These are phyloP conservation scores for Thermophis baileyi DNA, from an alignment of 2,113 vertebrate genomes.

Conservation along the genomic window DNA sequence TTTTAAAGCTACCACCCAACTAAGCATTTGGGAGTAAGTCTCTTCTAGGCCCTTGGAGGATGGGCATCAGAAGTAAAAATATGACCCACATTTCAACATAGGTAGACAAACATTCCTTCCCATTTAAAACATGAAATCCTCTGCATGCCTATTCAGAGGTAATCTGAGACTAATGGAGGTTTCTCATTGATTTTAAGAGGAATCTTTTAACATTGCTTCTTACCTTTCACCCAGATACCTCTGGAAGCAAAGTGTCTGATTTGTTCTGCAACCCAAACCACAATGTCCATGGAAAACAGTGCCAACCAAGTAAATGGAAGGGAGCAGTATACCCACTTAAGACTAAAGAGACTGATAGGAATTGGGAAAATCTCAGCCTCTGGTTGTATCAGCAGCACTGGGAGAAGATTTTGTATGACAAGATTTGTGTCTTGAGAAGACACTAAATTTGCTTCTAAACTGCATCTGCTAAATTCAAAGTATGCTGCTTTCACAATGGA, in stretches of 20 bases:
- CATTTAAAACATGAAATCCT: neutral
- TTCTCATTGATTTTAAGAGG: neutral
- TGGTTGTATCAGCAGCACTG: neutral
- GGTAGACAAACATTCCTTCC: neutral
- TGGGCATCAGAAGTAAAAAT: neutral
- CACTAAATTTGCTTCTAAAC: neutral
- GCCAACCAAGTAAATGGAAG: neutral
- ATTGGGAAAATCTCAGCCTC: neutral
- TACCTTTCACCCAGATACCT: neutral
- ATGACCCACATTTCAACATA: neutral
- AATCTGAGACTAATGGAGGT: neutral
- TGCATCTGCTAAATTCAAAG: neutral
- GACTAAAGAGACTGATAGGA: neutral
- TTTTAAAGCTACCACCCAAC: neutral
- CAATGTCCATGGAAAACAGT: neutral
- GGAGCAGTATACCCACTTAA: neutral
- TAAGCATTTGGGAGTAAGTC: neutral
- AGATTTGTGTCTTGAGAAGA: neutral
- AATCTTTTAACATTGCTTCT: neutral
- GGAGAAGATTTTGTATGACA: neutral
- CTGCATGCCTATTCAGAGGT: neutral
- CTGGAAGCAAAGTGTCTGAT: neutral
- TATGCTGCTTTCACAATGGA: neutral
- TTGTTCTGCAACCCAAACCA: neutral
- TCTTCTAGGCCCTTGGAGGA: neutral